Evolutionary conservation across 2,113 vertebrate species (phyloP), one percentile per base, ranked within the genome.

Genomic region (Eubucco bourcierii): DNA sequence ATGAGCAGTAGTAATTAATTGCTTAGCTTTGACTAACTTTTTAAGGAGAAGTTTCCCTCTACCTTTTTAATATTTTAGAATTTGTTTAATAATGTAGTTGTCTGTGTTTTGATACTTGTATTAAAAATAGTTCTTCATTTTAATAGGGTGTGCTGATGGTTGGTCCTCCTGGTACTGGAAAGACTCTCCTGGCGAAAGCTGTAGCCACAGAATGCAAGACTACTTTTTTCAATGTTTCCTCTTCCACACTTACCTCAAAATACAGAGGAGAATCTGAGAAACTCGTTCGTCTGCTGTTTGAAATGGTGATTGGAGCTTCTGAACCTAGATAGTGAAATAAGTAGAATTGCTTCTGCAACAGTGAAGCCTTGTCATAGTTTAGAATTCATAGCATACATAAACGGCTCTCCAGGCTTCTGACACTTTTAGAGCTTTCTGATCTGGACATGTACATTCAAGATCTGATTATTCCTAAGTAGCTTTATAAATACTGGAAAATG

Each of bases 211-310:
- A 99, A 96, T 99, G 99, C 97, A 99, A 98, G 97, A 99, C 99
- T 84, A 99, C 99, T 5, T 99, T 99, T 97, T 99, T 99, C 97
- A 99, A 99, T 12, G 97, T 99, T 67, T 99, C 99, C 46, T 99
- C 99, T 2, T 99, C 99, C 16, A 99, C 99, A 0, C 98, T 99
- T 76, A 99, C 99, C 86, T 99, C 99, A 90, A 99, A 99, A 94
- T 99, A 99, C 97, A 98, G 99, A 97, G 99, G 99, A 84, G 99
- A 99, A 96, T 99, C 99, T 18, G 99, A 99, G 96, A 99, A 99
- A 94, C 98, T 99, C 41, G 99, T 99, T 64, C 98, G 99, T 56
- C 98, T 99, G 3, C 97, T 99, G 24, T 99, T 99, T 97, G 99
- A 99, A 98, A 99, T 99, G 99, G 99, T 99, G 94, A 98, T 86